Percentiles rank a stretch among this genome's conserved stretches.
Evolutionary conservation across 2,888 invertebrate species (phyloP).

Genomic region (Peribatodes rhomboidaria): DNA sequence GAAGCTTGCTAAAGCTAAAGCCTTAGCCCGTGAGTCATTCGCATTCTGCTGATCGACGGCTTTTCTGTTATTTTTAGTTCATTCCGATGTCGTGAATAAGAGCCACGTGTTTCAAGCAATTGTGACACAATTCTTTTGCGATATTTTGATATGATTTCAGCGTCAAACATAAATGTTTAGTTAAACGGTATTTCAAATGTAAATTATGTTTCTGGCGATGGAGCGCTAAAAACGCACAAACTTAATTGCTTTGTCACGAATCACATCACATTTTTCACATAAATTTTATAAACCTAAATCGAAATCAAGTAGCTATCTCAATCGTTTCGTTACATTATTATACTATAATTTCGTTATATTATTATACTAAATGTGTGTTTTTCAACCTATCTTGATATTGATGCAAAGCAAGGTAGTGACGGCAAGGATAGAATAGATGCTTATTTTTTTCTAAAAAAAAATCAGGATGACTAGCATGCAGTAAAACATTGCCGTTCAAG

Average conservation of each 20-base stretch:
- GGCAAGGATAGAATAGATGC: too few species aligned
- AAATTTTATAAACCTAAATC: too few species aligned
- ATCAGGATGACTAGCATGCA: not conserved
- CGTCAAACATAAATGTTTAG: not conserved
- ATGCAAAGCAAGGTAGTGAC: not conserved
- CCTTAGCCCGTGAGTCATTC: slow-evolving; percentile 39
- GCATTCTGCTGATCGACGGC: slow-evolving; percentile 32
- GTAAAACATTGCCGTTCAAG: not conserved
- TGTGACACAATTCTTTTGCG: slow-evolving; percentile 24
- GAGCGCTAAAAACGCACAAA: not conserved
- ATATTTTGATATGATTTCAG: not conserved
- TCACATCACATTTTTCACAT: too few species aligned
- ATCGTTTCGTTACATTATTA: too few species aligned
- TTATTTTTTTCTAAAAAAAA: too few species aligned
- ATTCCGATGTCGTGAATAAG: slow-evolving; percentile 43
- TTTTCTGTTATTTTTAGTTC: slow-evolving; percentile 44
- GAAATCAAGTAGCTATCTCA: too few species aligned
- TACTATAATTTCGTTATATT: too few species aligned
- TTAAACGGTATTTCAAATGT: not conserved
- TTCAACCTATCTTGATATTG: too few species aligned
- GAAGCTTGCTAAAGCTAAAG: slow-evolving; percentile 15
- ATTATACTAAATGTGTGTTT: too few species aligned
- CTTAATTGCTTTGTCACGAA: too few species aligned
- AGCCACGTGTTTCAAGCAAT: slow-evolving; percentile 36
- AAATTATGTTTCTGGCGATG: not conserved